phyloP scores from a whole-genome alignment of 2,113 vertebrate species.

The Actenoides lindsayi region DNA sequence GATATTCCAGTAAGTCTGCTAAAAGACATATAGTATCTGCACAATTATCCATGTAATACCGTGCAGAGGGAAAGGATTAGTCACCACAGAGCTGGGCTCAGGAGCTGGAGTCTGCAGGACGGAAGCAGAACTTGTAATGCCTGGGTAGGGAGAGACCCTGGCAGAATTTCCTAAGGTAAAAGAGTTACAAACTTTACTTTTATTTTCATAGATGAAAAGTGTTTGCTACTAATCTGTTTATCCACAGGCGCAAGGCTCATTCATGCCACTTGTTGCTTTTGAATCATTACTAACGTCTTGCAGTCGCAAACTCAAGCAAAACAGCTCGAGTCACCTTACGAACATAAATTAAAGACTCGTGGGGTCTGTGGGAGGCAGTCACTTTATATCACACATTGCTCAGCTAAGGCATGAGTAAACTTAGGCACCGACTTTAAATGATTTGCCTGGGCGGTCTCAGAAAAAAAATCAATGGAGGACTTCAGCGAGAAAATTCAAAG shows the following conservation, averaged over 20 bases:
- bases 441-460: neutral
- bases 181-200: neutral
- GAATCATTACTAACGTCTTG: neutral
- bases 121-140: neutral
- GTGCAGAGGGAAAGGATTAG: neutral
- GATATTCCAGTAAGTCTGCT: constrained; percentile 17
- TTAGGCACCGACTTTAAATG: neutral
- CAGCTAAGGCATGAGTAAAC: constrained; percentile 39
- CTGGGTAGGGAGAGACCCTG: neutral
- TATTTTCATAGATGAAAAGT: neutral
- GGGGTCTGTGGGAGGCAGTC: constrained; percentile 11
- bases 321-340: neutral
- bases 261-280: constrained; percentile 16
- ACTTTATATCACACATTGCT: constrained; percentile 34
- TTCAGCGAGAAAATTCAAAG: neutral
- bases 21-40: neutral
- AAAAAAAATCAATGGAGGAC: constrained; percentile 9
- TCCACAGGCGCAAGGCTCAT: neutral
- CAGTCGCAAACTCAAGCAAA: neutral
- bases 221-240: neutral
- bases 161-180: neutral
- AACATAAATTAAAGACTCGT: constrained; percentile 23
- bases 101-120: neutral
- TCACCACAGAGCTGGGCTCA: neutral
- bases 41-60: neutral